These are phyloP conservation scores for Hydrozoanthus gracilis DNA, from an alignment of 92 coral and sea anemone species.

Conservation along the genomic window DNA sequence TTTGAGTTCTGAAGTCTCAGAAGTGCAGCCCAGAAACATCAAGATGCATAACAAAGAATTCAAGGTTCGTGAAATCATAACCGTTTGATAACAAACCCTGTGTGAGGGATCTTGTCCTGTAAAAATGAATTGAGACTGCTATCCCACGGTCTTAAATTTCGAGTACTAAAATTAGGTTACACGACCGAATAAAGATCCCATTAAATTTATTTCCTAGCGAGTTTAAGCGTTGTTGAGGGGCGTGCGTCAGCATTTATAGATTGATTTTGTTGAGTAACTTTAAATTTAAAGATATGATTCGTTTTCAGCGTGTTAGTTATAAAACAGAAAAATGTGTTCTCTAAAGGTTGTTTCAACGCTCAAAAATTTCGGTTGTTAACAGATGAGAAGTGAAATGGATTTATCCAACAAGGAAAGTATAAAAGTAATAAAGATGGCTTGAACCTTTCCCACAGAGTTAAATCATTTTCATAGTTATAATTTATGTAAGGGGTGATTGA, in stretches of 20 bases:
- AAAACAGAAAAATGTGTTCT: no score
- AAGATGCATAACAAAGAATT: not conserved
- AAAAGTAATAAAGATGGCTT: no score
- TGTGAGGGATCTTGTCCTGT: not conserved
- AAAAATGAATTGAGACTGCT: not conserved
- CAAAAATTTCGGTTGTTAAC: no score
- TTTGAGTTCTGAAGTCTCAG: not conserved
- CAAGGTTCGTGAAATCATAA: not conserved
- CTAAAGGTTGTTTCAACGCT: no score
- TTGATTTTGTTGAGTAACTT: not conserved
- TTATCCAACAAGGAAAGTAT: no score
- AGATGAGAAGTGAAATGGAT: no score
- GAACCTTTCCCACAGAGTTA: no score
- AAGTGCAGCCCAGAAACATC: not conserved
- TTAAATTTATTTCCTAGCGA: not conserved
- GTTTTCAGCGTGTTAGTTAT: no score
- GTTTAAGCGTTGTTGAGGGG: not conserved
- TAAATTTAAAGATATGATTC: no score
- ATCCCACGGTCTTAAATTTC: not conserved
- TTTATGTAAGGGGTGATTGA: no score
- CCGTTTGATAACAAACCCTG: not conserved
- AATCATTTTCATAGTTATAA: no score
- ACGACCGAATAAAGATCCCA: no score
- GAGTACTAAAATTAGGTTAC: not conserved
- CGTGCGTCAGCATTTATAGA: constrained; percentile 9